Conservation (phyloP, 2,888 invertebrate genomes). For the Seira musarum region DNA sequence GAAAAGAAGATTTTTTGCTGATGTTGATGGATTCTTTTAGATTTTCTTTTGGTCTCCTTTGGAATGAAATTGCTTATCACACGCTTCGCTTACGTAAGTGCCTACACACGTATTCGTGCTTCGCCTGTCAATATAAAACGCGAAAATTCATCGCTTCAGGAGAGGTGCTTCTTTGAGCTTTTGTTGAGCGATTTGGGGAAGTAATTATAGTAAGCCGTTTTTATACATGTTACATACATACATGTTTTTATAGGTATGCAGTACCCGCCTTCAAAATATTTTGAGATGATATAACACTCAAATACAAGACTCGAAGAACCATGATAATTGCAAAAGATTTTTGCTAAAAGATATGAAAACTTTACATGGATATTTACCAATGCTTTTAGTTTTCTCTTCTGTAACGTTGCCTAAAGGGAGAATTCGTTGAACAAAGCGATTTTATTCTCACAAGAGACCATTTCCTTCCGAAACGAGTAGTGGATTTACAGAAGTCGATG, state of each 20-base stretch:
- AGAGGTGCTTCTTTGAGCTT: too few species aligned
- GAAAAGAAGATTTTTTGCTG: not conserved
- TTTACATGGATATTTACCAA: too few species aligned
- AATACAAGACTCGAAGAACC: not conserved
- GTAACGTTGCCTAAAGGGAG: too few species aligned
- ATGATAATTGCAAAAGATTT: not conserved
- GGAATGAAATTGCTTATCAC: not conserved
- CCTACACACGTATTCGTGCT: not conserved
- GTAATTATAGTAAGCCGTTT: not conserved
- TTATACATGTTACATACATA: too few species aligned
- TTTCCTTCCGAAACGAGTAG: too few species aligned
- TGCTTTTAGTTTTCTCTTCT: too few species aligned
- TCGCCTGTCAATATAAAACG: not conserved
- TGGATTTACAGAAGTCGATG: too few species aligned
- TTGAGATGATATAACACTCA: conserved; percentile 2
- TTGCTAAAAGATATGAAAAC: conserved; percentile 7
- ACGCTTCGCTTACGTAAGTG: not conserved
- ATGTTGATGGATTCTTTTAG: not conserved
- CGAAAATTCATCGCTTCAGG: not conserved
- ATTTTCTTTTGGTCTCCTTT: not conserved
- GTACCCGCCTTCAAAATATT: not conserved
- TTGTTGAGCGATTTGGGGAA: not conserved
- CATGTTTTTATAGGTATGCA: not conserved
- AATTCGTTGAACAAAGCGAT: too few species aligned
- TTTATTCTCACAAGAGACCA: too few species aligned